phyloP scores from a whole-genome alignment of 2,888 invertebrate genomes.

The Drosophila mimetica region DNA sequence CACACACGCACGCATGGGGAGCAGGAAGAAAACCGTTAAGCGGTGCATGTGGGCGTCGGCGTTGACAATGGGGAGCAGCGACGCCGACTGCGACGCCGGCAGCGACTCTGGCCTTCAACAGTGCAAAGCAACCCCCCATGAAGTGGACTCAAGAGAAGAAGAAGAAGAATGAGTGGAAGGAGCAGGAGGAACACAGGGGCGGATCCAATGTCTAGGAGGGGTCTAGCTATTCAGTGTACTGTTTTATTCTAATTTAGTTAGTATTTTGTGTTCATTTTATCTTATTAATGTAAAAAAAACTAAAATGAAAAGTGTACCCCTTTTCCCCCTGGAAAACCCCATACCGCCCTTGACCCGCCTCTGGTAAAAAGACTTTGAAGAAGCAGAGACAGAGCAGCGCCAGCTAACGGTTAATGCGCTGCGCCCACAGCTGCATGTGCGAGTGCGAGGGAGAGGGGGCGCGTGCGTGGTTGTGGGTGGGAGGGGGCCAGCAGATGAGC shows the following conservation, averaged over 20 bases:
- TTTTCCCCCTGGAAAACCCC: too few relatives aligned
- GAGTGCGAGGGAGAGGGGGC: conserved; percentile 25
- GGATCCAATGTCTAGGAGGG: neutral
- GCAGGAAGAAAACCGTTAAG: conserved; percentile 49
- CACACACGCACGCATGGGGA: conserved; percentile 17
- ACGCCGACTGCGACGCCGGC: conserved; percentile 37
- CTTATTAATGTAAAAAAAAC: too few relatives aligned
- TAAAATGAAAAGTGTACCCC: too few relatives aligned
- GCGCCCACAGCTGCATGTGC: conserved; percentile 14
- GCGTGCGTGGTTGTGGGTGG: conserved; percentile 31
- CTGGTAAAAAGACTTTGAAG: neutral
- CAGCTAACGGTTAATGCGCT: conserved; percentile 38
- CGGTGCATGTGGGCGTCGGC: conserved; percentile 74
- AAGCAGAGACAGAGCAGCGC: conserved; percentile 34
- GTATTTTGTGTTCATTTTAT: too few relatives aligned
- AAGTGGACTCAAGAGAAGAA: conserved; percentile 37
- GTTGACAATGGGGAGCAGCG: conserved; percentile 39
- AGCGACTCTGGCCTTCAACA: conserved; percentile 69
- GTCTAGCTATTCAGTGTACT: neutral
- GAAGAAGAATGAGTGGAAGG: conserved; percentile 16
- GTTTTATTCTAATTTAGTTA: too few relatives aligned
- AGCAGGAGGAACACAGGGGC: conserved; percentile 7
- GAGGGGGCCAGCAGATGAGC: conserved; percentile 29
- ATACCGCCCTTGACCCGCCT: neutral
- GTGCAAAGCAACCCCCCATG: conserved; percentile 69